Evolutionary conservation across 2,797 vertebrate species (phyloP), one percentile per base, ranked within the genome.

Genomic region (Corythornis leucogaster): DNA sequence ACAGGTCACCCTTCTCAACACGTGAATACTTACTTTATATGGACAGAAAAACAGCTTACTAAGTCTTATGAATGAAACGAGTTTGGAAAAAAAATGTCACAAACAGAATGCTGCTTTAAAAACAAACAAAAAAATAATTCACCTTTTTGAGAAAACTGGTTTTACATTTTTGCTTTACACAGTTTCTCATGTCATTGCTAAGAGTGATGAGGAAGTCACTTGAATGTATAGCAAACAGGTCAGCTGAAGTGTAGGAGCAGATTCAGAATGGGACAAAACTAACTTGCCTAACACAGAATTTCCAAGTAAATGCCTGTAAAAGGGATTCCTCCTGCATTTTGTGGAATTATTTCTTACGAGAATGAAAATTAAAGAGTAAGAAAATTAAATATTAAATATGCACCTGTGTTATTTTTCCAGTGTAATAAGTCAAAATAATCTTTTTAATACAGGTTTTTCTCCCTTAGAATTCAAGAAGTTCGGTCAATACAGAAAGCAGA

Each of bases 1-100:
- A 66, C 54, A 76, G 79, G 79, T 85, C 87, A 89, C 80, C 70
- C 50, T 92, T 81, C 73, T 89, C 38, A 2, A 78, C 73, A 92
- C 1, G 5, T 80, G 83, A 92, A 87, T 24, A 67, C 15, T 55
- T 62, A 91, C 77, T 85, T 74, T 48, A 83, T 12, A 68, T 1
- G 1, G 59, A 67, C 6, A n/a, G 66, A 75, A 87, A 86, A 94
- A 11, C 8, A 80, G 20, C 45, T 74, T 50, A 70, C 46, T 57
- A 75, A 35, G 12, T 63, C 68, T 74, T 76, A 71, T 4, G 8
- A 92, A 80, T 26, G n/a, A 31, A 20, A 2, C 13, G 62, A 46
- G 30, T 59, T 66, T 58, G 16, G 20, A 35, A 76, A 53, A 84
- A 80, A n/a, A 40, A 40, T 6, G 6, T 69, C 78, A 69, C 11